Evolutionary conservation across 2,113 vertebrate genomes (phyloP), one percentile per base, ranked within the genome.

Genomic region (Elaphurus davidianus): DNA sequence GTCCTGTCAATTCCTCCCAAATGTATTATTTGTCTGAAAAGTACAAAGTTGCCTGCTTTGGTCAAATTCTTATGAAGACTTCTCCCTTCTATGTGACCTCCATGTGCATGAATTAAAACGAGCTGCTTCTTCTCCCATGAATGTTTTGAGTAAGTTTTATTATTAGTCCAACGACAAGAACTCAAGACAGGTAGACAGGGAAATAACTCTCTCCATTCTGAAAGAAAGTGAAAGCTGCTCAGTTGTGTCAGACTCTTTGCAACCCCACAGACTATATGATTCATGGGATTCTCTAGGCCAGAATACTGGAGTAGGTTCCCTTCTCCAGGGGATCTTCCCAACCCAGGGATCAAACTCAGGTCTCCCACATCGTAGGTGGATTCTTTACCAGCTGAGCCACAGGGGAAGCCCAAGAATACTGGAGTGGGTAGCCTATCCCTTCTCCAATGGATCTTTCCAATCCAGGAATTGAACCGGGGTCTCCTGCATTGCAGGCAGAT

Each of bases 401-500:
- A n/a, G n/a, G n/a, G n/a, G n/a, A n/a, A n/a, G n/a, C n/a, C n/a
- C n/a, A n/a, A 67, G 64, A 67, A 67, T 36, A 36, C n/a, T 67
- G 64, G 64, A 67, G 17, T 11, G 4, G 64, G 8, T 67, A n/a
- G n/a, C n/a, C n/a, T n/a, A n/a, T 67, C 64, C 64, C 33, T 67
- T 67, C 33, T 67, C 64, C n/a, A 67, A n/a, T 17, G 64, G 17
- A 36, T 67, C n/a, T 67, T 67, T 17, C n/a, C 64, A 67, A 21
- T 8, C 33, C n/a, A 67, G 4, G 7, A 33, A 67, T 67, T 16
- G n/a, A 67, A 67, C 17, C 9, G 17, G 21, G 64, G 64, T 36
- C n/a, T 67, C 17, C n/a, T 0, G 0, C 64, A 36, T 36, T 1
- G 17, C 17, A 67, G 64, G 33, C 64, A 4, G 40, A 40, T 40